Base-by-base conservation (phyloP, 2,888 invertebrate genomes). In the Lasioglossum morio region DNA sequence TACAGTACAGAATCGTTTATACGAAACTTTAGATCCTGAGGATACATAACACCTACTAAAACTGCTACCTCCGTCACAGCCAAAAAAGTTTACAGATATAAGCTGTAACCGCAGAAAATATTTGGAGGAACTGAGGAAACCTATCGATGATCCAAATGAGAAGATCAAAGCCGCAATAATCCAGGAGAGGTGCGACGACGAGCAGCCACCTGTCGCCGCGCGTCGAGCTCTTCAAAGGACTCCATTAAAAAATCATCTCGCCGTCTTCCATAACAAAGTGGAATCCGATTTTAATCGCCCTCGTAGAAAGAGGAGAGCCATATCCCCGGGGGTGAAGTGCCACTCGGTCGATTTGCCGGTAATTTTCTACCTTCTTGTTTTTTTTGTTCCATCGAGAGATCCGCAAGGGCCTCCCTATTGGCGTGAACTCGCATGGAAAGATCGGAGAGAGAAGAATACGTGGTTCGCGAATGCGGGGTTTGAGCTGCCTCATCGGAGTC, bases 401-500 rank as follows among this genome's bases (percentile, higher is more conserved):
- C 75, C 74, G 72, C 69, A 53, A 77, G 60, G 82, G 77, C 77
- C 80, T 76, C 82, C 80, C 88, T 82, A 91, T 92, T 93, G 88
- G 89, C 77, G 88, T 77, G 84, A 88, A 92, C 69, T 92, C 90
- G 83, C 82, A 91, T 82, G 93, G 91, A 93, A 93, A 84, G 82
- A 92, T 91, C 89, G 75, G 85, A 86, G 87, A 90, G 89, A 88
- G 87, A 86, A 88, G 87, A 89, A 89, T 85, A 84, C 82, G 88
- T 48, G n/a, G n/a, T n/a, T 57, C n/a, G 57, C 57, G 57, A n/a
- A 12, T 57, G n/a, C 34, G 72, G 48, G 46, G 48, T 40, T 30
- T 48, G 8, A 46, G 10, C 30, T 30, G 72, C 27, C 72, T 72
- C 14, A 8, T 72, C 72, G 43, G 27, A 46, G 27, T 40, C 37